Percentiles rank a stretch among this genome's conserved stretches.
These are phyloP conservation scores for Octodonta nipae DNA, from an alignment of 2,888 invertebrate species.

Conservation along the genomic window DNA sequence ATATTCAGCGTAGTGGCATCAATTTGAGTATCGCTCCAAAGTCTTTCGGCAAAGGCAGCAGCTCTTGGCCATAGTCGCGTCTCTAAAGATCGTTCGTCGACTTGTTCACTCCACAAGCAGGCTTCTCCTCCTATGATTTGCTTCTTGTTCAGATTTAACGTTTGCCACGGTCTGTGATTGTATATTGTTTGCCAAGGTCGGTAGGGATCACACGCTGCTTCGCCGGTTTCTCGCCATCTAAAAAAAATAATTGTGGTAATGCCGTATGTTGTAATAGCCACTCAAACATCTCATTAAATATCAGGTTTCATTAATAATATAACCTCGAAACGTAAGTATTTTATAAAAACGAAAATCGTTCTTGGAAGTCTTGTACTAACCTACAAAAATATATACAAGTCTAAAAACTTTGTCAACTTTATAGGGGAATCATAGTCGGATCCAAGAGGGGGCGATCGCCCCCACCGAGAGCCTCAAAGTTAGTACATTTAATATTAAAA, in stretches of 20 bases:
- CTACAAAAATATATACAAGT: too few relatives aligned
- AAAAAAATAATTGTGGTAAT: neutral
- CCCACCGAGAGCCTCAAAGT: too few relatives aligned
- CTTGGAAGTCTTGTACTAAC: too few relatives aligned
- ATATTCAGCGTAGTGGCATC: slow-evolving; percentile 31
- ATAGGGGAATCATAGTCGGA: too few relatives aligned
- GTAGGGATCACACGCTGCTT: slow-evolving; percentile 78
- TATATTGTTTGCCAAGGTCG: slow-evolving; percentile 78
- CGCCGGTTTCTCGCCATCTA: slow-evolving; percentile 69
- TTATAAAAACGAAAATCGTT: too few relatives aligned
- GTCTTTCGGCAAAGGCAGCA: slow-evolving; percentile 67
- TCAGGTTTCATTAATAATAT: too few relatives aligned
- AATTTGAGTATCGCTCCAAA: slow-evolving; percentile 52
- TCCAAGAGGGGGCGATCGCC: too few relatives aligned
- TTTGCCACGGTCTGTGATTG: slow-evolving; percentile 65
- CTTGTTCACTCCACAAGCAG: slow-evolving; percentile 67
- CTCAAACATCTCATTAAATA: too few relatives aligned
- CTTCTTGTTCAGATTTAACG: slow-evolving; percentile 33
- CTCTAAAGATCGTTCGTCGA: slow-evolving; percentile 58
- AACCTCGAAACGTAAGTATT: too few relatives aligned
- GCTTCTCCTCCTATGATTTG: slow-evolving; percentile 62
- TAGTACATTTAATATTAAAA: too few relatives aligned
- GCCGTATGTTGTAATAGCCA: too few relatives aligned
- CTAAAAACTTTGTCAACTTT: too few relatives aligned
- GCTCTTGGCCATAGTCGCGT: slow-evolving; percentile 71